These are phyloP conservation scores for Neopipo cinnamomea DNA, from an alignment of 2,113 vertebrate species.

Conservation along the genomic window DNA sequence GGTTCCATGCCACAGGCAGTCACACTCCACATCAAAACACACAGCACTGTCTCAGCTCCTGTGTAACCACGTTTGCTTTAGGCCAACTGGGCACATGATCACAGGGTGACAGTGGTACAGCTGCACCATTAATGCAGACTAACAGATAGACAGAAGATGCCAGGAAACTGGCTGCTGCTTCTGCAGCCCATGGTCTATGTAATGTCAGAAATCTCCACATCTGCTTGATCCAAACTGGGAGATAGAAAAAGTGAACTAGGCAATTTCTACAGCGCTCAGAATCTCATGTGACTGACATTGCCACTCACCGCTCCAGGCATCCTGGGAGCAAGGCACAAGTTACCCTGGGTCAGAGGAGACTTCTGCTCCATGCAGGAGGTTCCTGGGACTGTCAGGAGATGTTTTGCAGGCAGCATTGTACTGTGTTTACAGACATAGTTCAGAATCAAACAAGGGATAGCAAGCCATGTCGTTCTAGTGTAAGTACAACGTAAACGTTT, in stretches of 20 bases:
- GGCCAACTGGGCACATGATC: background rate
- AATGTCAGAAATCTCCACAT: background rate
- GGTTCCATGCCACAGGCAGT: background rate
- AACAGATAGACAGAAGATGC: background rate
- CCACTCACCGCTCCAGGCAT: background rate
- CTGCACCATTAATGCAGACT: background rate
- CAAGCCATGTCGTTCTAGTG: background rate
- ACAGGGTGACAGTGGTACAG: background rate
- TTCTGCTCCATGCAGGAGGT: background rate
- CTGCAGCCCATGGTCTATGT: background rate
- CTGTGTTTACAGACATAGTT: background rate
- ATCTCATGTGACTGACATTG: background rate
- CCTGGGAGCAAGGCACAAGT: background rate
- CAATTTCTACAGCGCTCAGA: background rate
- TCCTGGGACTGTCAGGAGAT: background rate
- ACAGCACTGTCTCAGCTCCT: background rate
- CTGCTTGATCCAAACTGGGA: background rate
- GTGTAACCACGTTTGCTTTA: background rate
- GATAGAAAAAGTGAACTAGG: background rate
- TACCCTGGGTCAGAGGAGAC: background rate
- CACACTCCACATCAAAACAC: background rate
- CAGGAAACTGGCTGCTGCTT: background rate
- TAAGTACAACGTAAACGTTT: background rate
- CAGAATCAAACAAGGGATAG: background rate
- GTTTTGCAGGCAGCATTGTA: background rate